Base-by-base conservation (phyloP, 2,113 vertebrate species). In the Zootoca vivipara region DNA sequence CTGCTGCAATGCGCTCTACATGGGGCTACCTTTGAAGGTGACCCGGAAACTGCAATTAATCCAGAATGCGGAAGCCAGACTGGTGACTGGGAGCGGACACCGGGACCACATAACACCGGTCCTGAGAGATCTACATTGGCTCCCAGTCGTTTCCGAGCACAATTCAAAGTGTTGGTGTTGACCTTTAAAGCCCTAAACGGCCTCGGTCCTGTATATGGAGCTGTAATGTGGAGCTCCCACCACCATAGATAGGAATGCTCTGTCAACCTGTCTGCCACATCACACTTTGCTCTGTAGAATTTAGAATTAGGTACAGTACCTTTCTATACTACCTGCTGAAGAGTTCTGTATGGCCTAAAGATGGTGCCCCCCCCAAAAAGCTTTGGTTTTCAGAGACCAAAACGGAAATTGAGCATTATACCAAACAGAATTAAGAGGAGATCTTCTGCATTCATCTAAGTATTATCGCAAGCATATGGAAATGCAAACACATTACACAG, bases 381-480 rank as follows among this genome's bases (percentile, higher is more conserved):
- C 12, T 35, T 24, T 58, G 24, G 6, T 58, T 85, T 30, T 46
- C 30, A 12, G 62, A 42, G 33, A 74, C 52, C 33, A 64, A 88
- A 58, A 7, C n/a, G 85, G 78, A 80, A 87, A 92, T 87, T 90
- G 89, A 85, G 85, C 40, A 83, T 52, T 86, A 24, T 64, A 18
- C 16, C 65, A 40, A 42, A 38, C 73, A 40, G 70, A 87, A 89
- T 38, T 0, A 86, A 42, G 78, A 84, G 28, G 85, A 85, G 86
- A 38, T 56, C 83, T 7, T n/a, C 64, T 20, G 2, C 28, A 89
- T 93, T 94, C 94, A 92, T 89, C 89, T 89, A 89, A 89, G 87
- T 86, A 85, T 94, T 94, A 95, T 90, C 90, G 91, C 82, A 90
- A 92, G 83, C 89, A 90, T 91, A 91, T 93, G 94, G 95, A 94